Evolutionary conservation across 2,113 vertebrate species (phyloP), one percentile per base, ranked within the genome.

Genomic region (Scartelaos histophorus): DNA sequence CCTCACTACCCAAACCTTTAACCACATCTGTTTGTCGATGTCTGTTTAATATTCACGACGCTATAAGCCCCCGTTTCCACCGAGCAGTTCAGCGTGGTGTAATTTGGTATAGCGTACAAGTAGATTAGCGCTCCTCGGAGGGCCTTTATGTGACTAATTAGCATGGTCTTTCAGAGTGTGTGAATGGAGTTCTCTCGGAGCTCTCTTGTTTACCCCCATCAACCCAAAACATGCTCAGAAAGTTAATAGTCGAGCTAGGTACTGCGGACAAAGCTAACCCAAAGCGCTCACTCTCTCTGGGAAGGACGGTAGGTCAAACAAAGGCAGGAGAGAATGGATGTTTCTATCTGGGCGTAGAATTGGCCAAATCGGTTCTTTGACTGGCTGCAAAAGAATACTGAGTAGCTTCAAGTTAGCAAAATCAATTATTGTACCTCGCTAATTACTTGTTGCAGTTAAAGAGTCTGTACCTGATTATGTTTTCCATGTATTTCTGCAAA

Each of bases 1-100:
- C 85, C 82, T 81, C 82, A 84, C 83, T 73, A 73, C 86, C 82
- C 83, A 79, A 76, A 85, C 87, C 80, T 82, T 85, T 87, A 78
- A 66, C 70, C 45, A 75, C 70, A 72, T 38, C 35, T 64, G 61
- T 64, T 43, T 43, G 61, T 64, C 85, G 76, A 75, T 85, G 79
- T 87, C 85, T 67, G 81, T 67, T 82, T 60, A 2, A 73, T 84
- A 77, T 70, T 82, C 22, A 67, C 87, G 86, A 87, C 47, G 70
- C 80, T 85, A 64, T 85, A 47, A 82, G 70, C 75, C 87, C 87
- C 75, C 65, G 75, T 81, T 80, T 84, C 66, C 51, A 13, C 46
- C 19, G 2, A 38, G 16, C 34, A 38, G 61, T 43, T 19, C 35
- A n/a, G 29, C 7, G 38, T n/a, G 7, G 61, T 19, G 17, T 34